Evolutionary conservation across 1,140 invertebrate species (phyloP).

Genomic region (Zaprionus vittiger): DNA sequence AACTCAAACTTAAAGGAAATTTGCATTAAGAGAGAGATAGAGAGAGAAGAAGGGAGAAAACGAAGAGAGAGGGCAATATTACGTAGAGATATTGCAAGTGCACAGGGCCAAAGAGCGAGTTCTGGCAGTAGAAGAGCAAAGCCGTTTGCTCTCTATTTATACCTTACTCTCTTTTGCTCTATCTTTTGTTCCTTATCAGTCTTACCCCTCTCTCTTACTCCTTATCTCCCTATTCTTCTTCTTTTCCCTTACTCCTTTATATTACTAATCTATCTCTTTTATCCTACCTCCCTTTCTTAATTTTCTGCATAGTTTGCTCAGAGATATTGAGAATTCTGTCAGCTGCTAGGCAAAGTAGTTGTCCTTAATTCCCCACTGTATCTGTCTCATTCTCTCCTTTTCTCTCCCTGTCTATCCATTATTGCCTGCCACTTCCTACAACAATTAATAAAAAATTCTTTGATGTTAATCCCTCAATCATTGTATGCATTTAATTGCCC

Average conservation of each 20-base stretch:
- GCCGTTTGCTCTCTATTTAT: neutral
- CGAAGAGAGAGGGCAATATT: neutral
- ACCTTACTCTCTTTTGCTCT: neutral
- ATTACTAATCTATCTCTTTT: neutral
- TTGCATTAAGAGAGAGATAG: neutral
- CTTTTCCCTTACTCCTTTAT: neutral
- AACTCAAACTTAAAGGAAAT: neutral
- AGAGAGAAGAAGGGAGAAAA: neutral
- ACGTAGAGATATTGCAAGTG: neutral
- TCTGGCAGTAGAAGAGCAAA: too few species aligned
- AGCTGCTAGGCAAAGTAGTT: neutral
- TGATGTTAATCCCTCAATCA: constrained; percentile 38
- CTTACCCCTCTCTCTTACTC: neutral
- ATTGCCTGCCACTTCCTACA: neutral
- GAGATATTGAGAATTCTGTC: too few species aligned
- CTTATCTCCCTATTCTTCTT: neutral
- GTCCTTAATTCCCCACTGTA: neutral
- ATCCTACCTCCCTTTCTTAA: neutral
- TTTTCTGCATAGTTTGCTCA: neutral
- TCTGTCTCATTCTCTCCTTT: neutral
- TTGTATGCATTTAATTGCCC: constrained; percentile 63
- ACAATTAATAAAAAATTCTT: constrained; percentile 15
- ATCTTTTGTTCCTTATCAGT: neutral
- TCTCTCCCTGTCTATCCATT: neutral
- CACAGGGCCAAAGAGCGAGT: neutral